A percentile compares a stretch with the other conserved stretches of the same genome.
Conservation (phyloP, 2,797 vertebrate genomes). For the Selene dorsalis region DNA sequence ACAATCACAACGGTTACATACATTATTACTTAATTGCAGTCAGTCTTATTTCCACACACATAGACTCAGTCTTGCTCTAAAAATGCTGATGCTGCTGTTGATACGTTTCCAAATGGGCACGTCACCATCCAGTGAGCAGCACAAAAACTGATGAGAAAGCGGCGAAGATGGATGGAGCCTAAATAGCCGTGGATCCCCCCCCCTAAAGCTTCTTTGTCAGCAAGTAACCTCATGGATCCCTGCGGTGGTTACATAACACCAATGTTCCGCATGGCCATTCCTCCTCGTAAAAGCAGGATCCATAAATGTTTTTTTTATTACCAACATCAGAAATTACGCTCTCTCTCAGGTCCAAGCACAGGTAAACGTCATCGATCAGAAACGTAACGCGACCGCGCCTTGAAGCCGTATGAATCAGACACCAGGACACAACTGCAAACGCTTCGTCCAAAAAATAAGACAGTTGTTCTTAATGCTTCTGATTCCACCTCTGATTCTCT, state of each 20-base stretch:
- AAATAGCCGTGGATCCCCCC: not conserved
- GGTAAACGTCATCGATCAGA: not conserved
- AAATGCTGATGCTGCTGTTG: conserved; percentile 11
- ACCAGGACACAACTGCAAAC: not conserved
- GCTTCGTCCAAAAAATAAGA: not conserved
- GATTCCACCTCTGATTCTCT: not conserved
- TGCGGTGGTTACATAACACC: conserved; percentile 15
- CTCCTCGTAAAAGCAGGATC: conserved; percentile 3
- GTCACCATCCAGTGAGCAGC: not conserved
- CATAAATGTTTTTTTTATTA: not conserved
- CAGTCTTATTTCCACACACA: conserved; percentile 9
- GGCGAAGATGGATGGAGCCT: conserved; percentile 19
- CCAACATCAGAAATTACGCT: not conserved
- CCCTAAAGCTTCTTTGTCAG: conserved; percentile 28
- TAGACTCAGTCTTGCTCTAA: not conserved
- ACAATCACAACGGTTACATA: not conserved
- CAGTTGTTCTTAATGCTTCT: not conserved
- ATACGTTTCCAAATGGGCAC: conserved; percentile 8
- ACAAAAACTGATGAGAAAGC: conserved; percentile 25
- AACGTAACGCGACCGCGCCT: not conserved
- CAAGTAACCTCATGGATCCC: conserved; percentile 14
- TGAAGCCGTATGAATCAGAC: not conserved
- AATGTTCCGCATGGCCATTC: not conserved
- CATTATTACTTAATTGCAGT: conserved; percentile 1
- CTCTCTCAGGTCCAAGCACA: not conserved